A percentile compares a stretch with the other conserved stretches of the same genome.
Conservation (phyloP, 2,797 vertebrate genomes). For the Glossophaga mutica region DNA sequence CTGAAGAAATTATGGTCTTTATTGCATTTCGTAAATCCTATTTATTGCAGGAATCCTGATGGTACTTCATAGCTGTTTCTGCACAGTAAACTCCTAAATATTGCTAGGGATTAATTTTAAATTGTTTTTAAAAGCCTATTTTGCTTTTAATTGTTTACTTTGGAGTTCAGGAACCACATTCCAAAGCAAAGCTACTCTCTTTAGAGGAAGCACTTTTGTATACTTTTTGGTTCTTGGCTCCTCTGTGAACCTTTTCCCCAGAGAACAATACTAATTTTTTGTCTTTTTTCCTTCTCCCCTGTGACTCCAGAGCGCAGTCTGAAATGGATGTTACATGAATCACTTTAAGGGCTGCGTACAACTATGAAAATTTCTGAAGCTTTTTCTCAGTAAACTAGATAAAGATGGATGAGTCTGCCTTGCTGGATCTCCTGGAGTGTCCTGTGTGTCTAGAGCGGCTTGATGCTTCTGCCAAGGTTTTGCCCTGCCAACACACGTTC, state of each 20-base stretch:
- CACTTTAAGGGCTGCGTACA: constrained; percentile 74
- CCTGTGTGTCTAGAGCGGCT: constrained; percentile 98
- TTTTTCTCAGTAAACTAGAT: constrained; percentile 64
- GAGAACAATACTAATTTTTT: constrained; percentile 50
- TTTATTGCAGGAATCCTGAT: neutral
- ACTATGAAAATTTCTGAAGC: constrained; percentile 67
- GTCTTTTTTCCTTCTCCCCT: neutral
- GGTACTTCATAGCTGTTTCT: neutral
- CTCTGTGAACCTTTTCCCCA: constrained; percentile 3
- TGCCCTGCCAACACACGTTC: constrained; percentile 98
- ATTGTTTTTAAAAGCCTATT: constrained; percentile 31
- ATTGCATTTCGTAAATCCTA: constrained; percentile 35
- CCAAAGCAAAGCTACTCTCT: neutral
- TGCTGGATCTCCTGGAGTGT: constrained; percentile 98
- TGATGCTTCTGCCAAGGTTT: constrained; percentile 95
- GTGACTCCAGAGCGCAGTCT: constrained; percentile 80
- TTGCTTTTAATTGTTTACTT: constrained; percentile 56
- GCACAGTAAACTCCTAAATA: neutral
- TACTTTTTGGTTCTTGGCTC: constrained; percentile 40
- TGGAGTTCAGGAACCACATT: constrained; percentile 44
- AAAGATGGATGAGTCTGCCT: constrained; percentile 95
- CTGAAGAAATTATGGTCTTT: constrained; percentile 27
- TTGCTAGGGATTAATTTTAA: neutral
- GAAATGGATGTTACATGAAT: constrained; percentile 97
- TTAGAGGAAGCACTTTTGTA: constrained; percentile 21